phyloP scores from a whole-genome alignment of 2,888 invertebrate species.

The Megalurothrips usitatus region DNA sequence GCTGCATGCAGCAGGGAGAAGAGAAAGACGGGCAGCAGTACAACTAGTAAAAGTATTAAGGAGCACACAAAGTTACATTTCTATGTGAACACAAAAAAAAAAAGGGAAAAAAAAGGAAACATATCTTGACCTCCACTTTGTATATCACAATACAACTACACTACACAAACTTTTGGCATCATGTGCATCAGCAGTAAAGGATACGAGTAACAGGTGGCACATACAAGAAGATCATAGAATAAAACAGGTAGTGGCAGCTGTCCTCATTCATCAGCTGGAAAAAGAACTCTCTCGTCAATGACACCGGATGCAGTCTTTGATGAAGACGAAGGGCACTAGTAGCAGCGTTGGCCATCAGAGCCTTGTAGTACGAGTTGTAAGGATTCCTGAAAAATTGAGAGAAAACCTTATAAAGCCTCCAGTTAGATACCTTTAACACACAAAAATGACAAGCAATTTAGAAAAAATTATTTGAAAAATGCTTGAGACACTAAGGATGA shows the following conservation, averaged over 20 bases:
- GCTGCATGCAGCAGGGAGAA: conserved; percentile 91
- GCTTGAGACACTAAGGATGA: no score
- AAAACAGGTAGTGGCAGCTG: conserved; percentile 95
- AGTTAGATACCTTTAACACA: no score
- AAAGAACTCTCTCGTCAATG: conserved; percentile 78
- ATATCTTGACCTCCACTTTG: no score
- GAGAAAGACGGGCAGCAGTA: conserved; percentile 81
- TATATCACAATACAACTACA: neutral
- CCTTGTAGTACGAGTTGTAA: conserved; percentile 83
- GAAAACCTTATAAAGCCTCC: no score
- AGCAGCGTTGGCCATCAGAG: conserved; percentile 87
- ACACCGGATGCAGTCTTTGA: conserved; percentile 83
- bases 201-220: conserved; percentile 84
- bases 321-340: conserved; percentile 92
- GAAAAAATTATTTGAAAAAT: no score
- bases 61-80: conserved; percentile 41
- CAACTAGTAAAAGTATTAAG: conserved; percentile 57
- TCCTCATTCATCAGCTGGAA: conserved; percentile 77
- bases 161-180: neutral
- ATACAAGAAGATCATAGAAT: conserved; percentile 89
- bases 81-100: no score
- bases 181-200: conserved; percentile 51
- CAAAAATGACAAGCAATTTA: no score
- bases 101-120: conserved; percentile 31
- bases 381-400: conserved; percentile 57